Base-by-base conservation (phyloP, 2,113 vertebrate species). In the Vireo altiloquus region DNA sequence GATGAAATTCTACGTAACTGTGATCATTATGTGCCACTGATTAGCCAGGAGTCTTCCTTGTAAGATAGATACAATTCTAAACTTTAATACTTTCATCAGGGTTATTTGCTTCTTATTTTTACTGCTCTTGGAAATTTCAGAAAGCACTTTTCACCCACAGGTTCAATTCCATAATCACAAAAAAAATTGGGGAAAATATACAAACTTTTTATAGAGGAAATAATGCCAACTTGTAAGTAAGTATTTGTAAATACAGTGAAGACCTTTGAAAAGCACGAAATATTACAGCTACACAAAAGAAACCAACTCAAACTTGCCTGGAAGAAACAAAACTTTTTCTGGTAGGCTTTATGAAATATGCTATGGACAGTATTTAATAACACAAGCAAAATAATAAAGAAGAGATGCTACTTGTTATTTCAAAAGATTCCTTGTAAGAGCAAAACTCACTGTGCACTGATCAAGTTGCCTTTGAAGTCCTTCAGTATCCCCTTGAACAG, bases 391-490 rank as follows among this genome's bases (percentile, higher is more conserved):
- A 78, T 37, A 95, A 76, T 39, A 79, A 89, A 57, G 15, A 79
- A 61, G 15, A 91, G 4, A 57, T 88, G 19, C 5, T 60, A 95
- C 33, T n/a, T 39, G 8, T 74, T 82, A 70, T 88, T 75, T 68
- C 15, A 74, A 44, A 50, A 57, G 40, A 56, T 13, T 65, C 9
- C 20, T 39, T 28, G 15, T 35, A 50, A 87, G 54, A 82, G n/a
- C 42, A 90, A 74, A 90, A 97, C 97, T 98, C 81, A 99, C 99
- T 95, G 97, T 98, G 97, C 99, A 99, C 60, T 98, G 98, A 90
- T 98, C 98, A 71, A 99, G 97, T 77, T 99, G 99, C 61, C 98
- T 98, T 87, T 98, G 98, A 28, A 99, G 96, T 33, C 92, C 98
- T 65, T 98, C 97, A 0, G 94, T 37, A 14, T 98, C 97, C 20